A percentile compares a stretch with the other conserved stretches of the same genome.
These are phyloP conservation scores for Epinotia nisella DNA, from an alignment of 2,888 invertebrate species.

Conservation along the genomic window DNA sequence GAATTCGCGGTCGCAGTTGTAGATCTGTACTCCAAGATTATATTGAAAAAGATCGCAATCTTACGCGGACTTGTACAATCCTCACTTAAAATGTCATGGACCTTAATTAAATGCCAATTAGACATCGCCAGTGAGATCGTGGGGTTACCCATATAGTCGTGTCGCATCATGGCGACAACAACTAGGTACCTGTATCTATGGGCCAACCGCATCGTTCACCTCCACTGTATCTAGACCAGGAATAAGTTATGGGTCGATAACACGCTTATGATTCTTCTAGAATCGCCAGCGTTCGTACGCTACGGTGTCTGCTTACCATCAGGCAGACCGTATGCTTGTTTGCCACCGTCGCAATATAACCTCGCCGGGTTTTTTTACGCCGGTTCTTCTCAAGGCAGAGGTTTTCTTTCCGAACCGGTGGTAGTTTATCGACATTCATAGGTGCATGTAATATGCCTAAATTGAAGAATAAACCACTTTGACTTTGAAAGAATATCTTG, in stretches of 20 bases:
- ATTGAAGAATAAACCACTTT: no score
- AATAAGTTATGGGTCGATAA: no score
- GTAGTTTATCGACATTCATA: no score
- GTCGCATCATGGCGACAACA: slow-evolving; percentile 38
- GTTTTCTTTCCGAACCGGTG: no score
- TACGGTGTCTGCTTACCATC: no score
- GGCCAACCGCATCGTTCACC: neutral
- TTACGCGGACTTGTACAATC: neutral
- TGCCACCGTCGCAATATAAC: no score
- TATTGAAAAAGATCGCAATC: neutral
- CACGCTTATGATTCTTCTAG: no score
- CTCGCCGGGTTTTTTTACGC: no score
- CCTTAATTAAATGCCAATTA: slow-evolving; percentile 45
- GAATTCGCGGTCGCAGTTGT: neutral
- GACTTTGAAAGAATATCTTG: neutral
- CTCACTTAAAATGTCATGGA: slow-evolving; percentile 33
- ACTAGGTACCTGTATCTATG: neutral
- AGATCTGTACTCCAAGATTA: neutral
- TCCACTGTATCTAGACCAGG: neutral
- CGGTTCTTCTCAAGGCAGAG: no score
- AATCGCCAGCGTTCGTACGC: no score
- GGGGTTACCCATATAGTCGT: slow-evolving; percentile 52
- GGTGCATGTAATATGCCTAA: no score
- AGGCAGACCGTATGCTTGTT: no score
- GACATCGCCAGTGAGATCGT: slow-evolving; percentile 29